Evolutionary conservation across 2,113 vertebrate species (phyloP), one percentile per base, ranked within the genome.

Genomic region (Otocyon megalotis): DNA sequence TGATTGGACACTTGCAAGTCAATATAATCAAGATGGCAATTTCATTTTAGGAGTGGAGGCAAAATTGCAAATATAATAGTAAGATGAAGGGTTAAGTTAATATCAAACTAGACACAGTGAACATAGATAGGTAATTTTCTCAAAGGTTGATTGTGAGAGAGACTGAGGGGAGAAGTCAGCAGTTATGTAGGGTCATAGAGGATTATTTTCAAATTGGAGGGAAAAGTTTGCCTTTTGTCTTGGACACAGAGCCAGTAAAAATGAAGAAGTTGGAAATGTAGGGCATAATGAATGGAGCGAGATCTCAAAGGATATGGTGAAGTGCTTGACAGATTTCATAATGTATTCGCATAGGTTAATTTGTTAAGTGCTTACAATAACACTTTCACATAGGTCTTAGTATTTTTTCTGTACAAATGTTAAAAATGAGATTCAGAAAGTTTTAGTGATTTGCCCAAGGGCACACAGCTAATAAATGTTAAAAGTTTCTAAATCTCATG

Each of bases 381-480:
- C 20, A 32, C 8, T 74, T 96, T 69, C 26, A 80, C 58, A 60
- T 56, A 67, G 8, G 16, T 62, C n/a, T 67, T 90, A 8, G n/a
- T 92, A 56, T 76, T 71, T 19, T 62, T 71, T n/a, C 37, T 24
- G 10, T 43, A 82, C 48, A 89, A 69, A 82, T 81, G 24, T 67
- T 92, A 90, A 88, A 90, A 79, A 65, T 58, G 84, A 94, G 81
- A 88, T 95, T 97, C 79, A 85, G 58, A 94, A 95, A 50, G 43
- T 88, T 93, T 93, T 67, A 95, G 71, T 50, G 85, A 82, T 85
- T 88, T 35, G 17, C 58, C 71, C 85, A 79, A 84, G 72, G 76
- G 19, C 92, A 80, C 79, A 83, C 37, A 97, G 56, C 43, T 96
- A 93, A 91, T 88, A 81, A 93, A 86, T 82, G 53, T 82, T 71